Percentiles rank a stretch among this genome's conserved stretches.
phyloP scores from a whole-genome alignment of 2,888 invertebrate species.

The Linnaemya vulpina region DNA sequence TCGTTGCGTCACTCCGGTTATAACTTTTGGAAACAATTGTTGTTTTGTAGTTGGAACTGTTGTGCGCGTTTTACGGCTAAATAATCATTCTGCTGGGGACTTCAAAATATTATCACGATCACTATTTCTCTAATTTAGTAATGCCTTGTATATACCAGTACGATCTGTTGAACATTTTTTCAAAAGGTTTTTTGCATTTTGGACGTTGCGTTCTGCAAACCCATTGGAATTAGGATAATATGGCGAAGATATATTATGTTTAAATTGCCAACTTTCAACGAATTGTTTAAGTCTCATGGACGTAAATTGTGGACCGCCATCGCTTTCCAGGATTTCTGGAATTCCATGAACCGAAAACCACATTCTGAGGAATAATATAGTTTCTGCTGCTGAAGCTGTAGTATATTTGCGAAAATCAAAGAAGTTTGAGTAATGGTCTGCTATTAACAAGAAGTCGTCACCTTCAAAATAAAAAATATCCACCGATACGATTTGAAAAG shows the following conservation, averaged over 20 bases:
- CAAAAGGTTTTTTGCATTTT: constrained; percentile 28
- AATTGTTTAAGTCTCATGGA: constrained; percentile 18
- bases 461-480: constrained; percentile 23
- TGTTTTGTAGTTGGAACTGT: constrained; percentile 48
- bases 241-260: constrained; percentile 19
- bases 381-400: not conserved
- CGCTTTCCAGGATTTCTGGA: constrained; percentile 18
- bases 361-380: constrained; percentile 11
- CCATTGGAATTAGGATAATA: constrained; percentile 17
- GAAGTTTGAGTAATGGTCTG: constrained; percentile 1
- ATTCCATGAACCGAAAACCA: constrained; percentile 34
- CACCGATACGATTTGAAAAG: constrained; percentile 13
- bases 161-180: constrained; percentile 13
- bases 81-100: constrained; percentile 21
- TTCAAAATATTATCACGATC: constrained; percentile 34
- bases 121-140: constrained; percentile 35
- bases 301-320: constrained; percentile 20
- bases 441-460: constrained; percentile 15
- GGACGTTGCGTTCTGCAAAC: constrained; percentile 33
- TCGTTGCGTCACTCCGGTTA: constrained; percentile 49
- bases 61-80: constrained; percentile 49
- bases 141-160: constrained; percentile 9
- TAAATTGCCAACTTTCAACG: constrained; percentile 2
- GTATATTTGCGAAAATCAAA: constrained; percentile 35
- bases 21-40: constrained; percentile 61